Evolutionary conservation across 1,140 invertebrate genomes (phyloP).

Genomic region (Aricia agestis): DNA sequence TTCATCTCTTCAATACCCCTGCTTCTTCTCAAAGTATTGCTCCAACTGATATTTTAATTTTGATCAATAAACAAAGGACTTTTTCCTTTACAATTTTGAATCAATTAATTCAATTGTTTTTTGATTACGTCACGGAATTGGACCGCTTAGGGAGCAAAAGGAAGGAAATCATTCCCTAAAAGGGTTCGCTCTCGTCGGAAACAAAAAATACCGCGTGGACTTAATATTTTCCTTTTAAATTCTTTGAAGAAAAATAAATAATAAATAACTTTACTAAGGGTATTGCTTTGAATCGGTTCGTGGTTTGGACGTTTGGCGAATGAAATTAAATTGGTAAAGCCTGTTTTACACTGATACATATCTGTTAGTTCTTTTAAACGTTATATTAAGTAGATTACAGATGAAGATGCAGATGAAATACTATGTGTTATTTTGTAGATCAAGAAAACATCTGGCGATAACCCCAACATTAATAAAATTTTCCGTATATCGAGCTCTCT

Average conservation of each 20-base stretch:
- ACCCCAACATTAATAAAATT: too few relatives aligned
- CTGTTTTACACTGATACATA: background rate
- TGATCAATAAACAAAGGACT: conserved; percentile 4
- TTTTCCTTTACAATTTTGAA: conserved; percentile 12
- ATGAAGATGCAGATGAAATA: too few relatives aligned
- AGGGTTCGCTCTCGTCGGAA: conserved; percentile 15
- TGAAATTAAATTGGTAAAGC: background rate
- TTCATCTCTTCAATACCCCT: too few relatives aligned
- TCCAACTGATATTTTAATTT: background rate
- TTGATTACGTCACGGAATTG: conserved; percentile 18
- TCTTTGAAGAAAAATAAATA: background rate
- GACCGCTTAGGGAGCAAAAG: conserved; percentile 14
- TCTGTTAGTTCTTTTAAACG: too few relatives aligned
- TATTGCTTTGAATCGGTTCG: background rate
- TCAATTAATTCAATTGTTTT: conserved; percentile 20
- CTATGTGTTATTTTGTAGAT: too few relatives aligned
- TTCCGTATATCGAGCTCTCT: too few relatives aligned
- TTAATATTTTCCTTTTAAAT: conserved; percentile 5
- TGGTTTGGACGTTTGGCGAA: background rate
- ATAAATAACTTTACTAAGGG: background rate
- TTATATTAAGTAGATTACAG: too few relatives aligned
- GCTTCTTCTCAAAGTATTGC: too few relatives aligned
- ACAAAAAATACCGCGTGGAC: conserved; percentile 1
- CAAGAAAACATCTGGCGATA: too few relatives aligned
- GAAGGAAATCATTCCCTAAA: conserved; percentile 17